Base-by-base conservation (phyloP, 2,113 vertebrate species). In the Camelus dromedarius region DNA sequence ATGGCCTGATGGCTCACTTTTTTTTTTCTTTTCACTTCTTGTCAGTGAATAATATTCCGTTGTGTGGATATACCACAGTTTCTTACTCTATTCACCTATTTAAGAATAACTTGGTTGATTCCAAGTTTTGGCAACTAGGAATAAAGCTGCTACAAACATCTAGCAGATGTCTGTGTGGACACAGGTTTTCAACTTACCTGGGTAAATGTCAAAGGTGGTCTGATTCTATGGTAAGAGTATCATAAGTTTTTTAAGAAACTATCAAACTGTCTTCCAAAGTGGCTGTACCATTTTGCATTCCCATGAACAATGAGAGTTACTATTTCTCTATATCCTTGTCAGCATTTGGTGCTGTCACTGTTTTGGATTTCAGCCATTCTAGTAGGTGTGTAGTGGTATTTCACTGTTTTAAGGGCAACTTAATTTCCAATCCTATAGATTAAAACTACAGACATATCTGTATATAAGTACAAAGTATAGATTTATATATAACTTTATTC, bases 341-440 rank as follows among this genome's bases (percentile, higher is more conserved):
- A 64, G 54, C 28, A 85, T 72, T 93, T 96, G 86, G 30, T 90
- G 24, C 6, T 75, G 52, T 50, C 52, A 60, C 10, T 90, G 32
- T 89, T 96, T 75, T 46, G 60, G 52, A 88, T 66, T 73, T 92
- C 35, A 92, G 60, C 10, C 48, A 67, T 82, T 66, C 48, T 83
- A 50, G 73, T n/a, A 60, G n/a, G 52, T 22, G 30, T 60, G 42
- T 52, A 32, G 50, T 26, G 24, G 19, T 69, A 83, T 38, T 56
- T 93, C 48, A 52, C n/a, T 50, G 54, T 83, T 84, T 92, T n/a
- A 66, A 77, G 84, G 15, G 30, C 70, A 96, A 89, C 35, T 88
- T 62, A 84, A 79, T 46, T 66, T 88, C 28, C 91, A 79, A 96
- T 62, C 10, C 58, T 77, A 50, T 8, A 70, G 6, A 84, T 62